Percentiles rank a stretch among this genome's conserved stretches.
Conservation (phyloP, 2,888 invertebrate species). For the Conchocele bisecta region DNA sequence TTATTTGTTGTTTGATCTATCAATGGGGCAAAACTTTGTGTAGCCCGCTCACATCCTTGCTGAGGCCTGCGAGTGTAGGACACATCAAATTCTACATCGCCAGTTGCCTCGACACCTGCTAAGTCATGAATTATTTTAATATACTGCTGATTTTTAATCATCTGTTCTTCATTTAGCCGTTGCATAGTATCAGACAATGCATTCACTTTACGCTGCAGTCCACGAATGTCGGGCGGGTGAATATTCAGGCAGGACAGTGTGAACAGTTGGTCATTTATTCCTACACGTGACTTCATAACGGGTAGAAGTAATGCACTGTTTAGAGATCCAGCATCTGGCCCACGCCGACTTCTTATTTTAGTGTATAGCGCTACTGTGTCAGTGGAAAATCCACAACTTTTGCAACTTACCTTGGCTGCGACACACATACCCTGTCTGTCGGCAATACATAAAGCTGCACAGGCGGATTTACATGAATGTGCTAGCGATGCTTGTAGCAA, state of each 20-base stretch:
- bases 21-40: constrained; percentile 2
- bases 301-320: neutral
- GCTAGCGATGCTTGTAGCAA: too few relatives aligned
- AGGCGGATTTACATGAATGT: neutral
- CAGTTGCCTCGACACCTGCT: too few relatives aligned
- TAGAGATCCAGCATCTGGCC: neutral
- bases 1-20: constrained; percentile 3
- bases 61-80: constrained; percentile 5
- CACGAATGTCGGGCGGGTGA: neutral
- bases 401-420: neutral
- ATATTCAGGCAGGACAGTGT: constrained; percentile 3
- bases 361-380: neutral
- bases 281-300: neutral
- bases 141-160: constrained; percentile 3
- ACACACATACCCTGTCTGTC: constrained; percentile 10
- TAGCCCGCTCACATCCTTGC: constrained; percentile 2
- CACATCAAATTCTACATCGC: constrained; percentile 10
- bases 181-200: neutral
- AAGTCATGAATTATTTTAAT: neutral
- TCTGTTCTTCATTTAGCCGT: neutral
- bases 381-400: neutral
- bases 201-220: constrained; percentile 1
- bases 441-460: neutral
- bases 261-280: neutral
- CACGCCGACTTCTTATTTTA: neutral